Percentiles rank a stretch among this genome's conserved stretches.
phyloP scores from a whole-genome alignment of 2,888 invertebrate species.

The Meandrusa payeni region DNA sequence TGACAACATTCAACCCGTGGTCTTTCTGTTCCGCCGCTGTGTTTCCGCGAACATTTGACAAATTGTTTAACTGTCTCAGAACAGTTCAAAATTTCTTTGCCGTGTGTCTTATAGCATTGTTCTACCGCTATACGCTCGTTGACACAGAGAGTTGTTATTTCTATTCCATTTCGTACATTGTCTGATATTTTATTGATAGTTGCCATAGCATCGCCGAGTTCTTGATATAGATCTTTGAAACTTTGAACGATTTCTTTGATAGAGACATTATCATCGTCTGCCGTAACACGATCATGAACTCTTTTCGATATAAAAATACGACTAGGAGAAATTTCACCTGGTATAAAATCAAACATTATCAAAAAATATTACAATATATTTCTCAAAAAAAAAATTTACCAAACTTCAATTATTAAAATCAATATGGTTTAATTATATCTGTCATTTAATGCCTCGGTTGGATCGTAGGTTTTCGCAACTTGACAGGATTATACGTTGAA shows the following conservation, averaged over 20 bases:
- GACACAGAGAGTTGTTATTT: background rate
- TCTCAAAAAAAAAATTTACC: too few relatives aligned
- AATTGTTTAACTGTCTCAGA: constrained; percentile 3
- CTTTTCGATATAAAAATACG: constrained; percentile 9
- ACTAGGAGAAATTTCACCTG: too few relatives aligned
- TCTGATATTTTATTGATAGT: constrained; percentile 2
- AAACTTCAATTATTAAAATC: too few relatives aligned
- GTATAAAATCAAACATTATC: constrained; percentile 13
- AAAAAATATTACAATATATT: too few relatives aligned
- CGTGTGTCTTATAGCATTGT: constrained; percentile 5
- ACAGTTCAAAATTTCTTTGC: constrained; percentile 1
- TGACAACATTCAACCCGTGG: background rate
- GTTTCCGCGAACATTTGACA: constrained; percentile 3
- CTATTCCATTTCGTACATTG: background rate
- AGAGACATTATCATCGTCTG: background rate
- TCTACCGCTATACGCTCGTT: constrained; percentile 5
- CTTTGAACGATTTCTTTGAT: background rate
- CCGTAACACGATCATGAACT: background rate
- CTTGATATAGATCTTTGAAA: constrained; percentile 3
- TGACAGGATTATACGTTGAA: too few relatives aligned
- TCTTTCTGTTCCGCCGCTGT: background rate
- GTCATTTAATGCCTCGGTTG: too few relatives aligned
- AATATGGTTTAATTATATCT: background rate
- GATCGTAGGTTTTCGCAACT: too few relatives aligned
- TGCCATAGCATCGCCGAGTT: background rate